These are phyloP conservation scores for Atta colombica DNA, from an alignment of 1,140 invertebrate species.

Conservation along the genomic window DNA sequence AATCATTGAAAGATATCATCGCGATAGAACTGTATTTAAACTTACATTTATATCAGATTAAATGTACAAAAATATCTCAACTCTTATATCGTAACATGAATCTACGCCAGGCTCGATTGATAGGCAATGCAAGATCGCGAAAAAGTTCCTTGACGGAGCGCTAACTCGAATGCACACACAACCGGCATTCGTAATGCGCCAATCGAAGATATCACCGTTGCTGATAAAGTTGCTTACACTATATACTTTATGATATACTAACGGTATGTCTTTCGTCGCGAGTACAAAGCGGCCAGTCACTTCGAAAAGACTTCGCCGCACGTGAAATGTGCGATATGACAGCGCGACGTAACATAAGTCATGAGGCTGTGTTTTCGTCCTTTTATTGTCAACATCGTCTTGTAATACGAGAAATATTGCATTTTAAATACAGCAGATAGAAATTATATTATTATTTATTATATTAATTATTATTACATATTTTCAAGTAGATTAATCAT, in stretches of 20 bases:
- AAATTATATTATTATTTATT: not conserved
- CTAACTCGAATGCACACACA: slow-evolving; percentile 10
- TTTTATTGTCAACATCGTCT: not conserved
- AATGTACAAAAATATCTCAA: not conserved
- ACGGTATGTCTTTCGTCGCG: not conserved
- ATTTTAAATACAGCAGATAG: not conserved
- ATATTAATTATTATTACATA: not conserved
- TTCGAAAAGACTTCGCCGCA: not conserved
- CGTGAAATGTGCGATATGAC: not conserved
- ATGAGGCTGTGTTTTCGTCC: not conserved
- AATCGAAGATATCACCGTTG: slow-evolving; percentile 60
- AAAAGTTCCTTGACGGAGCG: not conserved
- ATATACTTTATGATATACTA: slow-evolving; percentile 30
- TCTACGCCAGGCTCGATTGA: not conserved
- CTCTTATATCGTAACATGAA: not conserved
- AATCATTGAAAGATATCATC: not conserved
- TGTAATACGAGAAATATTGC: not conserved
- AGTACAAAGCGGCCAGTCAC: slow-evolving; percentile 58
- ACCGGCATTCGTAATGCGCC: slow-evolving; percentile 29
- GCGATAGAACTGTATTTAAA: not conserved
- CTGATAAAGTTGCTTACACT: slow-evolving; percentile 68
- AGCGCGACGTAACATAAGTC: not conserved
- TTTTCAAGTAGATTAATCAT: not conserved
- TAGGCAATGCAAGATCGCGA: not conserved
- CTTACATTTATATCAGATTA: not conserved